A percentile compares a stretch with the other conserved stretches of the same genome.
Conservation (phyloP, 2,888 invertebrate species). For the Tigriopus californicus region DNA sequence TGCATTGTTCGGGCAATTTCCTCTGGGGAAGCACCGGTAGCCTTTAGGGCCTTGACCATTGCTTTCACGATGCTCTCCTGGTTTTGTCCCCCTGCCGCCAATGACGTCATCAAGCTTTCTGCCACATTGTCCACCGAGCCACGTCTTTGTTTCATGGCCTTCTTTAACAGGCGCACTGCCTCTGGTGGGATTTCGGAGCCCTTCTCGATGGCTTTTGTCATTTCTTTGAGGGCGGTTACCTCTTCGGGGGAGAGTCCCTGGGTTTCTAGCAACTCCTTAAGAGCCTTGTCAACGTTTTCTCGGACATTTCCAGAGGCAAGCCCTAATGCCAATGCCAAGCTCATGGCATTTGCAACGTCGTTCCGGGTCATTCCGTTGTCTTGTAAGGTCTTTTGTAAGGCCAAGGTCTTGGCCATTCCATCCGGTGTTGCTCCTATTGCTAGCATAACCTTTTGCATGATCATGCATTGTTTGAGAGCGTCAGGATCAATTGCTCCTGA, state of each 20-base stretch:
- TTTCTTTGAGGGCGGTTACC: background rate
- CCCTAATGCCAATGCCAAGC: background rate
- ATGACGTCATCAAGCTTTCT: slow-evolving; percentile 3
- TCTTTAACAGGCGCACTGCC: slow-evolving; percentile 5
- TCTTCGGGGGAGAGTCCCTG: background rate
- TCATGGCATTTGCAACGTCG: slow-evolving; percentile 13
- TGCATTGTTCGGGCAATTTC: slow-evolving; percentile 11
- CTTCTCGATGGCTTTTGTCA: background rate
- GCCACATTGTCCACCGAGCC: slow-evolving; percentile 14
- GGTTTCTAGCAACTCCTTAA: background rate
- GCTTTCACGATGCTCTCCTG: slow-evolving; percentile 6
- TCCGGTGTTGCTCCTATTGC: background rate
- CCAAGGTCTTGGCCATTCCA: background rate
- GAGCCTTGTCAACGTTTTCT: background rate
- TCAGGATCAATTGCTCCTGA: background rate
- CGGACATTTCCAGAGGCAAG: background rate
- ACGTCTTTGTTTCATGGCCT: slow-evolving; percentile 15
- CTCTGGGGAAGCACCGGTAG: slow-evolving; percentile 9
- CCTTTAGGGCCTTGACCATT: slow-evolving; percentile 10
- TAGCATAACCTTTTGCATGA: background rate
- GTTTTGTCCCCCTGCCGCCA: slow-evolving; percentile 12
- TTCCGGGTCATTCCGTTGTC: slow-evolving; percentile 11
- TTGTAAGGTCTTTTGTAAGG: slow-evolving; percentile 3
- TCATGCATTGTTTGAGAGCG: background rate
- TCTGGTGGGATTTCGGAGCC: slow-evolving; percentile 7